Evolutionary conservation across 92 coral and sea anemone genomes (phyloP), one percentile per base, ranked within the genome.

Genomic region (Epizoanthus stellaris): DNA sequence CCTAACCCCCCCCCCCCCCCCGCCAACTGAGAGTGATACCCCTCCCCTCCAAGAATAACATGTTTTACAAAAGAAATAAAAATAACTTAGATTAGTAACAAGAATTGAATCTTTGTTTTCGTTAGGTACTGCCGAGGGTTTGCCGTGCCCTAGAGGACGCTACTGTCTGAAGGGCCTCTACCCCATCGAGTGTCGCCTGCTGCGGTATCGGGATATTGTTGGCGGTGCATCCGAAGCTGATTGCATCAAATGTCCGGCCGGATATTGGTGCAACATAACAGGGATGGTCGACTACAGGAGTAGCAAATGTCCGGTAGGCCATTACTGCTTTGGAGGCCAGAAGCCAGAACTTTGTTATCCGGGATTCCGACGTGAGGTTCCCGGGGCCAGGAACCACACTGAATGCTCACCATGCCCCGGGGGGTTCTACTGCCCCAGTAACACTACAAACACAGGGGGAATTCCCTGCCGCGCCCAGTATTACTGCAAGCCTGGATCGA

Each of bases 221-320:
- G 98, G 98, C 3, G 99, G 98, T 3, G 66, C 76, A 91, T 86
- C 82, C 56, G 82, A 95, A 72, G 77, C 85, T 53, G 98, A 95
- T 87, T 97, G 99, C 80, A 93, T 91, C 80, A 90, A 94, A 3
- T 97, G 99, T 67, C 99, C 97, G 1, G 95, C 99, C 16, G 99
- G 99, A n/a, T 87, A 97, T 80, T 97, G 99, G 99, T 97, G 99
- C 73, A 97, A 97, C 74, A 34, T 93, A 10, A 97, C 98, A 5
- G 99, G 98, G 58, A 94, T 97, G 91, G 95, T 90, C 3, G 89
- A 95, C 77, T 88, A 86, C 88, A 91, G 80, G 67, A 95, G 93
- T 74, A 94, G 98, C 88, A 82, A 82, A 76, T 97, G 99, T 54
- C 99, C 99, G 1, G 85, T 97, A 11, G 99, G 99, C 0, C 86